Percentiles rank a stretch among this genome's conserved stretches.
These are phyloP conservation scores for Dendroctonus ponderosae DNA, from an alignment of 1,140 invertebrate species.

Conservation along the genomic window DNA sequence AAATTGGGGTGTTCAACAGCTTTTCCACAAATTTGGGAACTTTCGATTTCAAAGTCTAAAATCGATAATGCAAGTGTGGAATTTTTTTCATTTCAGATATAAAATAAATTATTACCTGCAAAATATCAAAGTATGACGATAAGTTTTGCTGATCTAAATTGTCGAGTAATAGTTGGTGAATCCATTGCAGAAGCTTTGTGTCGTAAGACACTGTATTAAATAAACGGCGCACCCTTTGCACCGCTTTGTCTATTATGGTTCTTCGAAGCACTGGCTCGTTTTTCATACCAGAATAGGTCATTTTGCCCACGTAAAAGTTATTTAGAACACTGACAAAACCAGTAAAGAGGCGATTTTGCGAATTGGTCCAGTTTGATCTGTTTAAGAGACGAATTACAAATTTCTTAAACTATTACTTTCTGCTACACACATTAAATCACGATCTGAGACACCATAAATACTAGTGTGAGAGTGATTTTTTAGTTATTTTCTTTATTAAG, in stretches of 20 bases:
- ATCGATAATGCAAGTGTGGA: slow-evolving; percentile 15
- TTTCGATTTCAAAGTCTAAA: slow-evolving; percentile 71
- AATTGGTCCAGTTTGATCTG: slow-evolving; percentile 65
- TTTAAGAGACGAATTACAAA: no score
- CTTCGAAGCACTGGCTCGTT: slow-evolving; percentile 68
- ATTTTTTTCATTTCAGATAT: background rate
- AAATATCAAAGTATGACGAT: slow-evolving; percentile 74
- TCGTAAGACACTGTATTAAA: slow-evolving; percentile 70
- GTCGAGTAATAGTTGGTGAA: slow-evolving; percentile 73
- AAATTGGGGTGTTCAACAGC: slow-evolving; percentile 62
- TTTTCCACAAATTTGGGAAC: slow-evolving; percentile 76
- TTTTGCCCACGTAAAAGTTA: slow-evolving; percentile 65
- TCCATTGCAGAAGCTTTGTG: slow-evolving; percentile 70
- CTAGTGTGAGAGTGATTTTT: no score
- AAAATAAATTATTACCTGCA: slow-evolving; percentile 54
- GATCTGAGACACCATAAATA: no score
- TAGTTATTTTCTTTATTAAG: no score
- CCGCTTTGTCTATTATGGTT: slow-evolving; percentile 69
- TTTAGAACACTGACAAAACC: slow-evolving; percentile 69
- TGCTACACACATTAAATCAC: no score
- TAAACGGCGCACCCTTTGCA: slow-evolving; percentile 65
- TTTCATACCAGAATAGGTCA: slow-evolving; percentile 59
- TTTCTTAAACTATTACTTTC: no score
- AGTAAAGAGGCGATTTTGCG: slow-evolving; percentile 67
- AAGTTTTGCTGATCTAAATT: slow-evolving; percentile 67